Evolutionary conservation across 2,888 invertebrate genomes (phyloP).

Genomic region (Tanypteryx hageni): DNA sequence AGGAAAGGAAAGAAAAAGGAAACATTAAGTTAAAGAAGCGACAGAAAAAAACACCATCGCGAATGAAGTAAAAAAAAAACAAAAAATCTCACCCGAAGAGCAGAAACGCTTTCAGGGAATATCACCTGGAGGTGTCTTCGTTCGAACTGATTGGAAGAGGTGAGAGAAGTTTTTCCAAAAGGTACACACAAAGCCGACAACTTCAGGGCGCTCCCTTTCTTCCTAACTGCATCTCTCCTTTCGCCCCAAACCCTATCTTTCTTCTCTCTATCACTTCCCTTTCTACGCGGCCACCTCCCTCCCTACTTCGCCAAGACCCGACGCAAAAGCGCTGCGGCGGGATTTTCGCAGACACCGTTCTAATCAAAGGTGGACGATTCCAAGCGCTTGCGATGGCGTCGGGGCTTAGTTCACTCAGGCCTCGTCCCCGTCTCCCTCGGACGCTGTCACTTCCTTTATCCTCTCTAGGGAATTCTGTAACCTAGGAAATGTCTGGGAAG

Average conservation of each 20-base stretch:
- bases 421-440: background rate
- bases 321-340: background rate
- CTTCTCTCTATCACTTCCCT: background rate
- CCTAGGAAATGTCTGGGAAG: background rate
- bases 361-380: background rate
- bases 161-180: no score
- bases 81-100: no score
- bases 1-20: no score
- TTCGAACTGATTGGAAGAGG: no score
- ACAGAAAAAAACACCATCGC: no score
- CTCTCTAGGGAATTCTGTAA: constrained; percentile 5
- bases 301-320: background rate
- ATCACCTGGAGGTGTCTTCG: no score
- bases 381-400: no score
- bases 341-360: background rate
- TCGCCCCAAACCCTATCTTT: background rate
- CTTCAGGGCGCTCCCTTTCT: background rate
- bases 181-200: background rate
- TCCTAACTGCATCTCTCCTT: background rate
- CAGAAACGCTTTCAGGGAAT: no score
- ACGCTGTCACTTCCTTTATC: background rate
- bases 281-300: background rate
- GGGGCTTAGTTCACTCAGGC: background rate
- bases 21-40: no score
- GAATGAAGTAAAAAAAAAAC: no score